Evolutionary conservation across 2,888 invertebrate genomes (phyloP).

Genomic region (Halictus ligatus): DNA sequence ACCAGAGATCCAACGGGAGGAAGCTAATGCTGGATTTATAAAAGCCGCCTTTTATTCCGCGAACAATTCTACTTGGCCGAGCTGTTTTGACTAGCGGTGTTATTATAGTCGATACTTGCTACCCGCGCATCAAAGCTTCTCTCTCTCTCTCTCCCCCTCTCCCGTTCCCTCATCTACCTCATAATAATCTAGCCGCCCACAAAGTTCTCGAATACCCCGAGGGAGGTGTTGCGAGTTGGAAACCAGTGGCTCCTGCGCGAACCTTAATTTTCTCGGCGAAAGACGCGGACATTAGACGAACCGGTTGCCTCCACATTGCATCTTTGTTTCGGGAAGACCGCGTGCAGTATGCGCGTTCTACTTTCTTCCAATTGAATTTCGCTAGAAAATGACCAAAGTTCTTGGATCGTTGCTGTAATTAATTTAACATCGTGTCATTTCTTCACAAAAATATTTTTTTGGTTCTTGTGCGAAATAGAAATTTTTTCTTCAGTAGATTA

Average conservation of each 20-base stretch:
- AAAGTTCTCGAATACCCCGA: conserved; percentile 33
- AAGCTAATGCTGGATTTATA: conserved; percentile 35
- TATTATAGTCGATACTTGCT: conserved; percentile 59
- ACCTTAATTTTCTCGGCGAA: conserved; percentile 33
- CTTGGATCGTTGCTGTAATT: not conserved
- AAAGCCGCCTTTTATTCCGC: conserved; percentile 43
- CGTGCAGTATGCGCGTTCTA: not conserved
- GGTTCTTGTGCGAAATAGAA: not conserved
- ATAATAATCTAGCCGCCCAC: conserved; percentile 44
- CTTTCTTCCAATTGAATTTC: not conserved
- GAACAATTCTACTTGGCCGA: conserved; percentile 46
- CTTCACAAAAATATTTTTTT: not conserved
- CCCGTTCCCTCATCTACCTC: not conserved
- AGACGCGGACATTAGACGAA: not conserved
- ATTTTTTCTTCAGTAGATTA: not conserved
- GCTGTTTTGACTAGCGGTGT: conserved; percentile 45
- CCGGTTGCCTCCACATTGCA: conserved; percentile 17
- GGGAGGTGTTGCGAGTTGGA: conserved; percentile 40
- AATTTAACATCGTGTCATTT: not conserved
- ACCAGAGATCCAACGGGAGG: conserved; percentile 11
- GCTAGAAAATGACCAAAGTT: not conserved
- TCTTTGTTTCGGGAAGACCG: not conserved
- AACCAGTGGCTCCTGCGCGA: conserved; percentile 10
- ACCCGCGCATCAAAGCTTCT: conserved; percentile 24
- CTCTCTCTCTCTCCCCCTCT: not conserved